phyloP scores from a whole-genome alignment of 2,888 invertebrate genomes.

The Philhelius pedissequus region DNA sequence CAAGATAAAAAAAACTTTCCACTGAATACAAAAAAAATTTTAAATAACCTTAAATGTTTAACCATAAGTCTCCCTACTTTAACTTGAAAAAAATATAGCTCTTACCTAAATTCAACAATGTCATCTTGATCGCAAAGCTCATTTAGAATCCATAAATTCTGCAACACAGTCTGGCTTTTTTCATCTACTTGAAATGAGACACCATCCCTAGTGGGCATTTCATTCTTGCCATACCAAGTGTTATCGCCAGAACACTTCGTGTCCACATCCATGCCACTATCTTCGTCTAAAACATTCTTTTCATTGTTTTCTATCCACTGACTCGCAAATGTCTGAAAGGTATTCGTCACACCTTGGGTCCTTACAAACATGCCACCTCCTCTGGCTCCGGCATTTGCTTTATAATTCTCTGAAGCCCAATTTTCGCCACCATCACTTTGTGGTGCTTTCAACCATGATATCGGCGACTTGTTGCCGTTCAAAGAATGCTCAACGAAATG shows the following conservation, averaged over 20 bases:
- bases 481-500: conserved; percentile 71
- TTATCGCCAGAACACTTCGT: conserved; percentile 70
- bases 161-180: conserved; percentile 61
- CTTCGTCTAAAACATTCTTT: conserved; percentile 56
- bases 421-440: conserved; percentile 67
- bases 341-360: conserved; percentile 44
- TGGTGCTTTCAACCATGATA: conserved; percentile 72
- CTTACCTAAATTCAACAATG: conserved; percentile 73
- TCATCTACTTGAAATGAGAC: not conserved
- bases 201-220: not conserved
- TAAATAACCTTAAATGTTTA: not conserved
- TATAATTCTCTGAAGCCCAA: conserved; percentile 50
- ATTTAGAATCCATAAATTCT: conserved; percentile 73
- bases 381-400: not conserved
- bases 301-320: conserved; percentile 57
- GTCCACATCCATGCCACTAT: conserved; percentile 29
- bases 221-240: conserved; percentile 70
- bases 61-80: not conserved
- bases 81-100: not conserved
- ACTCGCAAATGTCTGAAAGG: conserved; percentile 43
- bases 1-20: too few species aligned
- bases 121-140: conserved; percentile 73
- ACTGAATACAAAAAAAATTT: too few species aligned
- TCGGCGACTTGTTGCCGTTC: conserved; percentile 74
- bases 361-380: conserved; percentile 35